These are phyloP conservation scores for Triops longicaudatus DNA, from an alignment of 1,140 invertebrate species.

Conservation along the genomic window DNA sequence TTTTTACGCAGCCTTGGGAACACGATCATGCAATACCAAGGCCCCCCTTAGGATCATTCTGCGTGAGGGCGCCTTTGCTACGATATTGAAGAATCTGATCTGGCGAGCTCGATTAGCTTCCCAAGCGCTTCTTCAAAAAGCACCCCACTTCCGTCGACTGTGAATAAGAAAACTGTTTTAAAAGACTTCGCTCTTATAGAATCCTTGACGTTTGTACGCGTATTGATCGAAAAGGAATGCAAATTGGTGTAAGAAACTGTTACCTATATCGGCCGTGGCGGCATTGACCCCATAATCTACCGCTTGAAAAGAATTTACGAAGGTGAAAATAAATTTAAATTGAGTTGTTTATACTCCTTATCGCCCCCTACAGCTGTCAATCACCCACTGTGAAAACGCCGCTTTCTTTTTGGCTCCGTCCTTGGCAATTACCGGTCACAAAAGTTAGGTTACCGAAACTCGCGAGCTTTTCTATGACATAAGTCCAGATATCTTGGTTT, in stretches of 20 bases:
- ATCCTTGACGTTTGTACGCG: not conserved
- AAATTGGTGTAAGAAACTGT: not conserved
- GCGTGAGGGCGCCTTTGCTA: not conserved
- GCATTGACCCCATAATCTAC: not conserved
- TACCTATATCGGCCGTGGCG: not conserved
- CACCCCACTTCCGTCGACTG: not conserved
- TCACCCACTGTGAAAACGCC: not conserved
- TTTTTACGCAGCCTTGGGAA: too few relatives aligned
- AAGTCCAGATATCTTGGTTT: not conserved
- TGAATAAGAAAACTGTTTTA: not conserved
- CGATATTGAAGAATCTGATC: not conserved
- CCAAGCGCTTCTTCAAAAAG: not conserved
- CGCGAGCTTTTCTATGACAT: not conserved
- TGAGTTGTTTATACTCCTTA: not conserved
- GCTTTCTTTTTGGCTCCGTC: not conserved
- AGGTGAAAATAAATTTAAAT: not conserved
- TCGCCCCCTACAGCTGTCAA: not conserved
- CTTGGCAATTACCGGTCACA: not conserved
- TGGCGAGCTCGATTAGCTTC: not conserved
- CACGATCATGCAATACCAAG: too few relatives aligned
- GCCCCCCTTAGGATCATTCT: not conserved
- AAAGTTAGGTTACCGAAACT: not conserved
- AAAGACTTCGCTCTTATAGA: not conserved
- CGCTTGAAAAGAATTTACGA: not conserved
- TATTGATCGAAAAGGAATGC: not conserved